Evolutionary conservation across 2,113 vertebrate genomes (phyloP).

Genomic region (Labeo catla): DNA sequence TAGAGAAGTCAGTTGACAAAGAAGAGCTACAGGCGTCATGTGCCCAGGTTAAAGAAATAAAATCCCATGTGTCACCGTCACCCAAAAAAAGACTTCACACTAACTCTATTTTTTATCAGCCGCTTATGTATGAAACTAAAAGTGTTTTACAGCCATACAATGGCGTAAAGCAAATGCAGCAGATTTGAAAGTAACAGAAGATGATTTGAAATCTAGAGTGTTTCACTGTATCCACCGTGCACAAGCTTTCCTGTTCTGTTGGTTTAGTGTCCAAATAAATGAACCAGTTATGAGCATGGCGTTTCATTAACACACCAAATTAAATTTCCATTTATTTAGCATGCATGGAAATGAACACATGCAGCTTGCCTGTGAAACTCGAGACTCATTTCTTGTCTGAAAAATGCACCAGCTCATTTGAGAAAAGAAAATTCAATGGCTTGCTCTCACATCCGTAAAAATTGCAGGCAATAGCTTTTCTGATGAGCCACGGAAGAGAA

Average conservation of each 20-base stretch:
- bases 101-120: background rate
- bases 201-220: background rate
- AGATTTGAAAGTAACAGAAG: background rate
- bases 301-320: constrained; percentile 38
- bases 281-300: constrained; percentile 14
- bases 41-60: background rate
- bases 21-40: background rate
- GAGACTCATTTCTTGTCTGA: constrained; percentile 36
- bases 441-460: constrained; percentile 38
- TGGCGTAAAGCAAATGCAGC: no score
- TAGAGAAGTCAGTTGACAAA: background rate
- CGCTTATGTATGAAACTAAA: background rate
- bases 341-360: constrained; percentile 31
- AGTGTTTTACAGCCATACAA: background rate
- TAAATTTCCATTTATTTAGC: constrained; percentile 45
- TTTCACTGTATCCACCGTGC: background rate
- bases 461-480: constrained; percentile 39
- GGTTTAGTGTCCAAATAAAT: constrained; percentile 22
- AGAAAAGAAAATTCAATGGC: constrained; percentile 37
- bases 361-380: constrained; percentile 18
- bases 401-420: constrained; percentile 15
- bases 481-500: constrained; percentile 37
- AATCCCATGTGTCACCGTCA: background rate
- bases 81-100: background rate
- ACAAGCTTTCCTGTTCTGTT: background rate